A percentile compares a stretch with the other conserved stretches of the same genome.
Evolutionary conservation across 2,113 vertebrate genomes (phyloP).

Genomic region (Amphilophus citrinellus): DNA sequence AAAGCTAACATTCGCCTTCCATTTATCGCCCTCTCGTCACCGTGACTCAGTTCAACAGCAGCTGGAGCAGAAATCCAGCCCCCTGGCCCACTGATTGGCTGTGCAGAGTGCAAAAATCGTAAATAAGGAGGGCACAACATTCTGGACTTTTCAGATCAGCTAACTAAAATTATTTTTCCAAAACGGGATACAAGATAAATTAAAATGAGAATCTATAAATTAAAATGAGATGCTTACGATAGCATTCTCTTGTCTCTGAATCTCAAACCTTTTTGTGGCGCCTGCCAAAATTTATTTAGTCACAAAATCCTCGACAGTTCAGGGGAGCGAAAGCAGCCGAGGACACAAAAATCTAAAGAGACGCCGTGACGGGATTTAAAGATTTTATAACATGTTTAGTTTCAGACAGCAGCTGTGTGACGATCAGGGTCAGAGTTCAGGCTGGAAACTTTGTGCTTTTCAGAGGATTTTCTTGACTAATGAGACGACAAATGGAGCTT

Average conservation of each 20-base stretch:
- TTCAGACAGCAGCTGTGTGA: conserved; percentile 1
- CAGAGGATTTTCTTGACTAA: conserved; percentile 8
- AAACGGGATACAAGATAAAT: background rate
- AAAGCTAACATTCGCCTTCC: background rate
- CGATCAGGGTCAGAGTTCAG: background rate
- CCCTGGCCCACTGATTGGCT: background rate
- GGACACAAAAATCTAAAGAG: background rate
- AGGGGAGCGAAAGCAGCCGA: background rate
- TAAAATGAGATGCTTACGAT: background rate
- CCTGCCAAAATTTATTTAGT: background rate
- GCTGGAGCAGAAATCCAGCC: background rate
- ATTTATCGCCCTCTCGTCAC: background rate
- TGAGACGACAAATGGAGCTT: conserved; percentile 17
- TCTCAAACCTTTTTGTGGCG: background rate
- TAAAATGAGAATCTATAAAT: background rate
- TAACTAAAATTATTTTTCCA: background rate
- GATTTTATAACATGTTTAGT: background rate
- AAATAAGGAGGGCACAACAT: too few relatives aligned
- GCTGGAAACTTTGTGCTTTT: conserved; percentile 3
- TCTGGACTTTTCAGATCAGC: background rate
- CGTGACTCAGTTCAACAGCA: background rate
- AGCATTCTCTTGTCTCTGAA: background rate
- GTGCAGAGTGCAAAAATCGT: too few relatives aligned
- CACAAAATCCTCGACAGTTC: background rate
- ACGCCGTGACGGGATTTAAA: background rate